Conservation (phyloP, 1,140 invertebrate genomes). For the Stenopsyche tienmushanensis region DNA sequence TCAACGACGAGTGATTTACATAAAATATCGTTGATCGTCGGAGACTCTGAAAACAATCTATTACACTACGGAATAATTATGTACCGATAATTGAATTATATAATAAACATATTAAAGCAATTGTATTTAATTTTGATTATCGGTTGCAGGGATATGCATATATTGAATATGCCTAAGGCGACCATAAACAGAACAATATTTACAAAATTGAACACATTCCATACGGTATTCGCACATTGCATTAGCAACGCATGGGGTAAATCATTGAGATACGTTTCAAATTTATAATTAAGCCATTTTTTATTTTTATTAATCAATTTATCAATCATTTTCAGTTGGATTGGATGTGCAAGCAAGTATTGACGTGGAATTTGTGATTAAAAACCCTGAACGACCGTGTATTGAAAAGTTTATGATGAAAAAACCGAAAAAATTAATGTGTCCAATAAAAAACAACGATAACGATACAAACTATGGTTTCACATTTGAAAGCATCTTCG, state of each 20-base stretch:
- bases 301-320: conserved; percentile 25
- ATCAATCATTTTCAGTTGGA: conserved; percentile 53
- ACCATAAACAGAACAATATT: conserved; percentile 46
- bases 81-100: conserved; percentile 42
- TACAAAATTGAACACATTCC: conserved; percentile 46
- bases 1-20: conserved; percentile 49
- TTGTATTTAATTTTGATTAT: conserved; percentile 26
- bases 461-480: no score
- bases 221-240: conserved; percentile 50
- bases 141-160: conserved; percentile 48
- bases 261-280: conserved; percentile 28
- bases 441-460: not conserved
- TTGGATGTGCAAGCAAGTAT: conserved; percentile 47
- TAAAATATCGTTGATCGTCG: conserved; percentile 51
- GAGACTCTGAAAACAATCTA: conserved; percentile 55
- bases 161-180: conserved; percentile 48
- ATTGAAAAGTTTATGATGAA: not conserved
- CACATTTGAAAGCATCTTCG: no score
- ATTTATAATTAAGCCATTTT: conserved; percentile 19
- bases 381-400: conserved; percentile 3
- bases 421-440: not conserved
- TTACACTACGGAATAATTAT: conserved; percentile 43
- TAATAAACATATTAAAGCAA: conserved; percentile 41
- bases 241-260: conserved; percentile 51
- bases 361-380: conserved; percentile 22